These are phyloP conservation scores for Dryoscopus gambensis DNA, from an alignment of 2,113 vertebrate genomes.

Conservation along the genomic window DNA sequence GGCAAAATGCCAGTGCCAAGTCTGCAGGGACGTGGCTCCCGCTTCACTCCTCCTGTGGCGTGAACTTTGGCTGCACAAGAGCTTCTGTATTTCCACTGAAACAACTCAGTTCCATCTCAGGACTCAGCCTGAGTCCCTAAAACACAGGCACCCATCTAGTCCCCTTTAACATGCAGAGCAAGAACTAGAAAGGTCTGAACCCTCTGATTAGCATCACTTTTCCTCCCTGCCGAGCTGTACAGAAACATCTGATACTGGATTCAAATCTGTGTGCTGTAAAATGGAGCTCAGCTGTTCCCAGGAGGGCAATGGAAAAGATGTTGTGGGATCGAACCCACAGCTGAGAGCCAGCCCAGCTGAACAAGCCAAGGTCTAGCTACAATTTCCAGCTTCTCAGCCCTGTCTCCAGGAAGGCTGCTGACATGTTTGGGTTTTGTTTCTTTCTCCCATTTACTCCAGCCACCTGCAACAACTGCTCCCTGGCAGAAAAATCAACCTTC, in stretches of 20 bases:
- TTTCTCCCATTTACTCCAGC: slow-evolving; percentile 35
- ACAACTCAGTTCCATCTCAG: background rate
- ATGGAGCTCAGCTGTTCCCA: background rate
- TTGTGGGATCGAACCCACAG: background rate
- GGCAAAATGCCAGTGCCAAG: accelerated
- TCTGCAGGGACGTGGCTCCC: background rate
- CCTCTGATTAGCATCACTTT: background rate
- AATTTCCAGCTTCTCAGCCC: slow-evolving; percentile 54
- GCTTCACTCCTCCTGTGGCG: background rate
- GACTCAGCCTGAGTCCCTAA: accelerated
- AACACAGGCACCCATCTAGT: background rate
- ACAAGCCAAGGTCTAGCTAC: background rate
- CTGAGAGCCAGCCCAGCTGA: background rate
- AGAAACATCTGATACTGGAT: background rate
- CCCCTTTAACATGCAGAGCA: background rate
- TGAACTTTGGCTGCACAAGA: background rate
- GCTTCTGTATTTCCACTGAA: background rate
- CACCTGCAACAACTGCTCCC: slow-evolving; percentile 4
- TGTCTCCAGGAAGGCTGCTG: slow-evolving; percentile 61
- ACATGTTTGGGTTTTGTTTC: slow-evolving; percentile 31
- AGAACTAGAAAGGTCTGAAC: background rate
- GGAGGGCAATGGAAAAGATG: background rate
- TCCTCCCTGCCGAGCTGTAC: background rate
- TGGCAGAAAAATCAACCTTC: background rate
- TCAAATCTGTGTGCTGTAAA: background rate